Conservation (phyloP, 2,888 invertebrate species). For the Seira ritae region DNA sequence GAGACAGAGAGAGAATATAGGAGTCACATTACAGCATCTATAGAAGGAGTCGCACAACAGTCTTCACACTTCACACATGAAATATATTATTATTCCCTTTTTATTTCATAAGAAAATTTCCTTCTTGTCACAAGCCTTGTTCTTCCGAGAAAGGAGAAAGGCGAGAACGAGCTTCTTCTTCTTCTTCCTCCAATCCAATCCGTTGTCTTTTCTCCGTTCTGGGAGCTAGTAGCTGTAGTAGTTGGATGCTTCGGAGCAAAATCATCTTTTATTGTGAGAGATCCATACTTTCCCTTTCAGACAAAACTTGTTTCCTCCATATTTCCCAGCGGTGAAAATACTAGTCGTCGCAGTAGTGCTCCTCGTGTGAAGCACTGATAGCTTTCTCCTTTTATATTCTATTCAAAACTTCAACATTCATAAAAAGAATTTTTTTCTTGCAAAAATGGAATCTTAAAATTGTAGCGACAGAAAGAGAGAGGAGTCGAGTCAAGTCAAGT, state of each 20-base stretch:
- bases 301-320: conserved; percentile 25
- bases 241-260: background rate
- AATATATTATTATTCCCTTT: background rate
- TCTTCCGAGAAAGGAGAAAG: background rate
- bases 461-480: background rate
- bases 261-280: background rate
- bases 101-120: background rate
- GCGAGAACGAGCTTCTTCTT: no score
- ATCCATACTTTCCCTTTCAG: background rate
- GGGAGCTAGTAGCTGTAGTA: background rate
- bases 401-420: background rate
- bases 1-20: background rate
- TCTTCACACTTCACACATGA: background rate
- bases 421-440: background rate
- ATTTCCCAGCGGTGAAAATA: conserved; percentile 42
- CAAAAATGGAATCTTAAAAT: background rate
- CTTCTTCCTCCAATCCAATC: background rate
- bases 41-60: no score
- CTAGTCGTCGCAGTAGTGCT: no score
- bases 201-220: background rate
- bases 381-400: conserved; percentile 11
- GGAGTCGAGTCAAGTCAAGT: no score
- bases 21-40: background rate
- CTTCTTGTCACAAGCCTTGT: background rate
- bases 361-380: conserved; percentile 20